phyloP scores from a whole-genome alignment of 2,797 vertebrate species.

The Dendrocincla fuliginosa region DNA sequence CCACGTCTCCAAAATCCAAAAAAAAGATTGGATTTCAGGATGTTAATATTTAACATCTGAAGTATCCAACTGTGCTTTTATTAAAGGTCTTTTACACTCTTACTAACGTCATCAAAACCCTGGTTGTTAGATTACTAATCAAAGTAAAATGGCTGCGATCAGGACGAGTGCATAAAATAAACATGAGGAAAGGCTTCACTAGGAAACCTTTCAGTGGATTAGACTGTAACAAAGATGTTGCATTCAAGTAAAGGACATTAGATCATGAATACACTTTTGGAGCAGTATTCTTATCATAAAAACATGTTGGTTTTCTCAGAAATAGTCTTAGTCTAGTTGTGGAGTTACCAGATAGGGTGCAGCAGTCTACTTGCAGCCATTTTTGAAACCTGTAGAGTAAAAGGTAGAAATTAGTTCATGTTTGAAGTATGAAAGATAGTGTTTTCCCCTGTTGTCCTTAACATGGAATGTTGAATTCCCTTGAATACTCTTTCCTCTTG shows the following conservation, averaged over 20 bases:
- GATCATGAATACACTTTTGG: neutral
- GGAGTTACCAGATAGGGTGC: neutral
- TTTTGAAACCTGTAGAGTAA: neutral
- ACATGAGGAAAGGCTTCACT: slow-evolving; percentile 42
- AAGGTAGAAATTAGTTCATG: neutral
- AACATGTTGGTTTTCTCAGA: neutral
- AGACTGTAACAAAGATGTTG: slow-evolving; percentile 14
- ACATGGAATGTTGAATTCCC: neutral
- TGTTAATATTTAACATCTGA: slow-evolving; percentile 68
- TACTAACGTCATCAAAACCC: slow-evolving; percentile 57
- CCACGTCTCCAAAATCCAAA: neutral
- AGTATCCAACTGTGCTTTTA: slow-evolving; percentile 65
- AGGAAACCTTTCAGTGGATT: slow-evolving; percentile 54
- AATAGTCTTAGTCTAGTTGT: neutral
- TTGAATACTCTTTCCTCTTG: neutral
- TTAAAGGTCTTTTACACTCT: slow-evolving; percentile 59
- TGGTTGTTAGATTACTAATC: slow-evolving; percentile 64
- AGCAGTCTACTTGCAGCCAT: neutral
- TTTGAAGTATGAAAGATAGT: neutral
- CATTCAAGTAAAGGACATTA: neutral
- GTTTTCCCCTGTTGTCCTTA: neutral
- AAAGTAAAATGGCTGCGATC: slow-evolving; percentile 50
- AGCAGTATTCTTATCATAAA: neutral
- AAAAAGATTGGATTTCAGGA: neutral
- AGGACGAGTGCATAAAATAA: slow-evolving; percentile 52